These are phyloP conservation scores for Cirrhinus mrigala DNA, from an alignment of 2,797 vertebrate genomes.

Conservation along the genomic window DNA sequence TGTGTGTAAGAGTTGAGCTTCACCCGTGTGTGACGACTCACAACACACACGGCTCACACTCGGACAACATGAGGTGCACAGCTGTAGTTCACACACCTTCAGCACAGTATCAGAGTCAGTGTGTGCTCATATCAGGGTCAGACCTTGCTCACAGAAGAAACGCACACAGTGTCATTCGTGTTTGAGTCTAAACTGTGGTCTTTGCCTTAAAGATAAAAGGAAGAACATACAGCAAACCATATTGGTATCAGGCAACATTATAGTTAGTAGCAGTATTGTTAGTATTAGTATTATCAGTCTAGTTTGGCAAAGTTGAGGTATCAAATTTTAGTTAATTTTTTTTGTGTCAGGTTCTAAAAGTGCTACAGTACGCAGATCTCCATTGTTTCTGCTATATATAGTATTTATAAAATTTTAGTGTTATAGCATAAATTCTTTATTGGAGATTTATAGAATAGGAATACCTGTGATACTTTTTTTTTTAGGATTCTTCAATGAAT, in stretches of 20 bases:
- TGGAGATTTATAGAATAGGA: neutral
- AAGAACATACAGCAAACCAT: neutral
- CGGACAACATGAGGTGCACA: neutral
- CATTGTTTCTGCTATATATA: neutral
- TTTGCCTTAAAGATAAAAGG: neutral
- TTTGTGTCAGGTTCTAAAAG: neutral
- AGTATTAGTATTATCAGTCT: neutral
- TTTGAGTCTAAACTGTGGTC: neutral
- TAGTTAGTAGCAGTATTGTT: neutral
- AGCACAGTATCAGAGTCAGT: neutral
- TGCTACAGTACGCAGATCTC: neutral
- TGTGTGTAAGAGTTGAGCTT: conserved; percentile 49
- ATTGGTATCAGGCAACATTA: neutral
- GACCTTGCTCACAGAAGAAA: neutral
- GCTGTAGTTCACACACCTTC: conserved; percentile 34
- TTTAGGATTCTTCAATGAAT: no score
- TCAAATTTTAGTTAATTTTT: neutral
- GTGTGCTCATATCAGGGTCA: conserved; percentile 13
- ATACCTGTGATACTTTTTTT: no score
- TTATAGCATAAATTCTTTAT: neutral
- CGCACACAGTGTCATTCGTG: neutral
- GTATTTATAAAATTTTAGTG: neutral
- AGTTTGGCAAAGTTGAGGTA: neutral
- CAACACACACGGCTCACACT: neutral
- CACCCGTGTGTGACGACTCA: neutral